These are phyloP conservation scores for Rhea americana DNA, from an alignment of 2,113 vertebrate genomes.

Conservation along the genomic window DNA sequence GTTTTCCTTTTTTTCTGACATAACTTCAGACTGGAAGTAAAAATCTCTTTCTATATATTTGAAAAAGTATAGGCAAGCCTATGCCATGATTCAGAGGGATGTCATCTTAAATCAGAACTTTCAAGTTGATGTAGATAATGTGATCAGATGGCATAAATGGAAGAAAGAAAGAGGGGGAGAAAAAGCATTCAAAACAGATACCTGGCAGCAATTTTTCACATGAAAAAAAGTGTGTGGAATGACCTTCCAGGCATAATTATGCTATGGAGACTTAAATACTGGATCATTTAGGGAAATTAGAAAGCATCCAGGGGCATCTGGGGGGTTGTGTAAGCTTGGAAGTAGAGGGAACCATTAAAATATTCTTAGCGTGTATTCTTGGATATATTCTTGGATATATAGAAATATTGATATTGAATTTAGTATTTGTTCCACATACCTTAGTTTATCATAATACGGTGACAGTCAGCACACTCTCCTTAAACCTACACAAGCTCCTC, in stretches of 20 bases:
- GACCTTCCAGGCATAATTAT: slow-evolving; percentile 20
- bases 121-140: slow-evolving; percentile 48
- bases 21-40: background rate
- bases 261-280: background rate
- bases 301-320: background rate
- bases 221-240: slow-evolving; percentile 36
- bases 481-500: too few species aligned
- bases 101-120: slow-evolving; percentile 62
- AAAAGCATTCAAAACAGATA: slow-evolving; percentile 57
- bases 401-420: background rate
- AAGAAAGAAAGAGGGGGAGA: slow-evolving; percentile 12
- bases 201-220: slow-evolving; percentile 37
- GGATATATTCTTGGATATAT: background rate
- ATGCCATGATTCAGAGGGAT: slow-evolving; percentile 45
- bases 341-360: background rate
- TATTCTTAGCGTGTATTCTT: background rate
- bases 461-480: background rate
- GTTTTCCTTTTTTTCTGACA: background rate
- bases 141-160: slow-evolving; percentile 59
- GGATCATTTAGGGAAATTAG: background rate
- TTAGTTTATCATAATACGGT: background rate
- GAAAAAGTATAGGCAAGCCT: slow-evolving; percentile 9
- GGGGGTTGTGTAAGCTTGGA: background rate
- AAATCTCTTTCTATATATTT: background rate
- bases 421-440: background rate